phyloP scores from a whole-genome alignment of 2,888 invertebrate genomes.

The Chrysolina haemoptera region DNA sequence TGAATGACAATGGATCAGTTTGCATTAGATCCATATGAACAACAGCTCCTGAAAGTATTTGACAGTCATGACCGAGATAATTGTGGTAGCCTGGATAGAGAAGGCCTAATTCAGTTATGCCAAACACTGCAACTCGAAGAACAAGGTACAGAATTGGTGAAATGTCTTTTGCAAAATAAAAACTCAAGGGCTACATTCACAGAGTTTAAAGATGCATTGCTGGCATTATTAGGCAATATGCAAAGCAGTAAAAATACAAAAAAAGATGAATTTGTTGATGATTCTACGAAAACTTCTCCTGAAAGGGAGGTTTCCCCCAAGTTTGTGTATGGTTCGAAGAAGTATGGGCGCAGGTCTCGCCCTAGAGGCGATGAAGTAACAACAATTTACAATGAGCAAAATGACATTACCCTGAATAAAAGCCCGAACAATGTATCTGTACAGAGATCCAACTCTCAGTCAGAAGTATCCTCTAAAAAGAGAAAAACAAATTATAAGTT shows the following conservation, averaged over 20 bases:
- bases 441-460: constrained; percentile 74
- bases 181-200: constrained; percentile 76
- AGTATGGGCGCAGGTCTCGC: constrained; percentile 82
- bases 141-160: constrained; percentile 72
- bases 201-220: constrained; percentile 83
- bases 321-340: constrained; percentile 81
- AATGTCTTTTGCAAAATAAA: constrained; percentile 72
- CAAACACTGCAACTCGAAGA: constrained; percentile 85
- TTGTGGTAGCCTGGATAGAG: constrained; percentile 78
- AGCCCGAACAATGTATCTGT: constrained; percentile 64
- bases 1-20: constrained; percentile 48
- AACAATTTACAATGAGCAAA: constrained; percentile 64
- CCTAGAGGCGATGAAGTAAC: constrained; percentile 71
- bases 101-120: constrained; percentile 80
- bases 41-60: constrained; percentile 85
- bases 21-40: constrained; percentile 82
- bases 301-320: constrained; percentile 83
- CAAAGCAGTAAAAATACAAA: constrained; percentile 53
- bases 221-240: constrained; percentile 77
- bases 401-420: constrained; percentile 61
- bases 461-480: constrained; percentile 72
- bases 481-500: constrained; percentile 71
- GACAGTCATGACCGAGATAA: constrained; percentile 83
- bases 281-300: constrained; percentile 71
- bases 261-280: constrained; percentile 51